Evolutionary conservation across 2,113 vertebrate genomes (phyloP).

Genomic region (Chlamydotis undulata): DNA sequence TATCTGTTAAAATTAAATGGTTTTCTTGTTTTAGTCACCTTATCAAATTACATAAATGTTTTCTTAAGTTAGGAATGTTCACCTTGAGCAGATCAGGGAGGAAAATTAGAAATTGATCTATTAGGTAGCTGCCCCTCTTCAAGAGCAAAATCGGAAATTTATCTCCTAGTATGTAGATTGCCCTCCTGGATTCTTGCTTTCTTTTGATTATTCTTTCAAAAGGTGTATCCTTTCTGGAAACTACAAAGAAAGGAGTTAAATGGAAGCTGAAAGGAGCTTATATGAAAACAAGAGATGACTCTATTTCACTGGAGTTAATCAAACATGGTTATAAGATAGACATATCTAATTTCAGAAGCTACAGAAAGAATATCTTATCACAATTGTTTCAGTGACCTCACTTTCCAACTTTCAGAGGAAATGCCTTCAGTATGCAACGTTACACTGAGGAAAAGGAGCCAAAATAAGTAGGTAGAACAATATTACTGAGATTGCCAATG

Average conservation of each 20-base stretch:
- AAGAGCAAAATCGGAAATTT: neutral
- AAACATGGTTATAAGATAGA: slow-evolving; percentile 29
- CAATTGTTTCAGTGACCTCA: neutral
- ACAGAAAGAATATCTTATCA: slow-evolving; percentile 32
- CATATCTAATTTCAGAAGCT: slow-evolving; percentile 36
- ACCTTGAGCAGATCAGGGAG: neutral
- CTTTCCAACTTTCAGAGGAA: slow-evolving; percentile 50
- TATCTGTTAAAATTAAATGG: neutral
- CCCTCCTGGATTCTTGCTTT: neutral
- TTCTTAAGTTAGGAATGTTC: neutral
- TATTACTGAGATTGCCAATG: neutral
- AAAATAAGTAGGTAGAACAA: slow-evolving; percentile 1
- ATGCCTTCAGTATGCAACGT: slow-evolving; percentile 24
- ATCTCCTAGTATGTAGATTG: neutral
- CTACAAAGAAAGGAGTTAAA: slow-evolving; percentile 1
- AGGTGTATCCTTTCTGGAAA: neutral
- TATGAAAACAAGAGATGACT: slow-evolving; percentile 8
- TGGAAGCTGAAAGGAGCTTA: neutral
- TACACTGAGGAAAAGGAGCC: neutral
- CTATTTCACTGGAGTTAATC: slow-evolving; percentile 23
- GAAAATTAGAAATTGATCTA: neutral
- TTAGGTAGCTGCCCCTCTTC: neutral
- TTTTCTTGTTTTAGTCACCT: neutral
- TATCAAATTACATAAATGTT: neutral
- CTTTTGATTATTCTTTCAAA: neutral